phyloP scores from a whole-genome alignment of 2,797 vertebrate species.

The Chromobotia macracanthus region DNA sequence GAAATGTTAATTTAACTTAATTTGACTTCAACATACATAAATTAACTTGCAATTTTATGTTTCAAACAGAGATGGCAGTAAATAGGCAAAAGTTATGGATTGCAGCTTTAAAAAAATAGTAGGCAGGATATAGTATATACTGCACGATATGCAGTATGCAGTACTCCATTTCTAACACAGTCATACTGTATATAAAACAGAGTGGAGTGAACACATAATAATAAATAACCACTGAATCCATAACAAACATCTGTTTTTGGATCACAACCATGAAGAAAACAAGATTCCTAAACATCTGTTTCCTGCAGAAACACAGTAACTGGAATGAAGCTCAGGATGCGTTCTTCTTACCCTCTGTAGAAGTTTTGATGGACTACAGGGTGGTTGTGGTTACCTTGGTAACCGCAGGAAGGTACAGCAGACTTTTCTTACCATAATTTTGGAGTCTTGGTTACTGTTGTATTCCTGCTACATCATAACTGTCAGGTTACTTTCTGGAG shows the following conservation, averaged over 20 bases:
- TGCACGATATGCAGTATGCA: too few species aligned
- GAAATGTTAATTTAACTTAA: too few species aligned
- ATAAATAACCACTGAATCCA: too few species aligned
- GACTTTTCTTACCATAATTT: not conserved
- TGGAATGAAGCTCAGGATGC: slow-evolving; percentile 73
- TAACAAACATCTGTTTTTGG: not conserved
- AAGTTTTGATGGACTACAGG: slow-evolving; percentile 75
- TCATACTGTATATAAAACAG: too few species aligned
- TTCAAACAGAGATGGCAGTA: too few species aligned
- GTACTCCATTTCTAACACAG: too few species aligned
- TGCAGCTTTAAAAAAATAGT: too few species aligned
- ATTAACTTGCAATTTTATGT: too few species aligned
- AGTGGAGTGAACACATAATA: too few species aligned
- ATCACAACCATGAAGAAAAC: not conserved
- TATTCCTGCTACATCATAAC: not conserved
- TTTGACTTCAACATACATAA: too few species aligned
- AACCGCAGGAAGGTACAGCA: slow-evolving; percentile 86
- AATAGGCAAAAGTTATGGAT: too few species aligned
- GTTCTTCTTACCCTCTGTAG: slow-evolving; percentile 77
- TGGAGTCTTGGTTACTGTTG: not conserved
- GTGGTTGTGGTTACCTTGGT: slow-evolving; percentile 86
- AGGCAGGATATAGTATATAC: too few species aligned
- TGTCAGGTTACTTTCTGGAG: not conserved
- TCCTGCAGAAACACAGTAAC: slow-evolving; percentile 82
- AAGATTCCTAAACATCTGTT: slow-evolving; percentile 2